Base-by-base conservation (phyloP, 1,140 invertebrate genomes). In the Melitaea cinxia region DNA sequence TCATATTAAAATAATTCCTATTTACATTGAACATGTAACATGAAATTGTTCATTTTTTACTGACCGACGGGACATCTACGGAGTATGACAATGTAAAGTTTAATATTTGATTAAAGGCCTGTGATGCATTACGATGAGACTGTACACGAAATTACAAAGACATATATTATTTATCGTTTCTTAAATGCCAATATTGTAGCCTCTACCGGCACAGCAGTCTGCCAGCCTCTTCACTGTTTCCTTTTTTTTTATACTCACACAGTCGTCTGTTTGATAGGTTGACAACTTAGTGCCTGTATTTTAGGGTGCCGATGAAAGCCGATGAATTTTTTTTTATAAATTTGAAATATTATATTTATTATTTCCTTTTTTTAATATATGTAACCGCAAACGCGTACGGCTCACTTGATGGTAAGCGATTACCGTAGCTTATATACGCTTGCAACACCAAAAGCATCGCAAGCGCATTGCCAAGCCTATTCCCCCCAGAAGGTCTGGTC, bases 151-250 rank as follows among this genome's bases (percentile, higher is more conserved):
- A 67, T 50, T 56, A 57, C 53, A 67, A 26, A 4, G 28, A 26
- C 47, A 54, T 45, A 30, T 67, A 56, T 67, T 50, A 61, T 57
- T 67, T 61, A 65, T 59, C n/a, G 64, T 39, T 33, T 65, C 37
- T 24, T 65, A 65, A 65, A 65, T 65, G 64, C 47, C 50, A 53
- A 24, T 57, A 55, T 19, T 42, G 45, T 19, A 15, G 24, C 35
- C n/a, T 14, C 10, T 23, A 33, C 55, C 24, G 19, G 24, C 42
- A 59, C 21, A 47, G 4, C 42, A 4, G 3, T 17, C 2, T 12
- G 2, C 21, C 42, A 47, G 42, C 19, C 17, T 47, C n/a, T 12
- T 47, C 42, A 47, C 3, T 17, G 7, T 2, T 23, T 4, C 3
- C 12, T 0, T 2, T 6, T 35, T 35, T 9, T 33, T 4, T 10